A percentile compares a stretch with the other conserved stretches of the same genome.
phyloP scores from a whole-genome alignment of 2,888 invertebrate species.

The Habroteleia sp. region DNA sequence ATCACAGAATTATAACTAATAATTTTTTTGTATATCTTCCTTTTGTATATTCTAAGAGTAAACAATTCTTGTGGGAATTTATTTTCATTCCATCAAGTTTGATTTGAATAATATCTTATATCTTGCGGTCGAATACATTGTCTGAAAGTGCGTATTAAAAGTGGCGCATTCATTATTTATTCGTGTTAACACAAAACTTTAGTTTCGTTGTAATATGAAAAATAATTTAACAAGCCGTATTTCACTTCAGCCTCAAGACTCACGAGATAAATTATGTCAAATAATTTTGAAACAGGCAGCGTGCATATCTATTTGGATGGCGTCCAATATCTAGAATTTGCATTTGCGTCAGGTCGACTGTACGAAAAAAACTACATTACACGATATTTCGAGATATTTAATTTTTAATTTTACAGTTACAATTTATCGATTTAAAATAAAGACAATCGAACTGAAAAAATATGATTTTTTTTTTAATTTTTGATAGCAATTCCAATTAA shows the following conservation, averaged over 20 bases:
- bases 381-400: slow-evolving; percentile 32
- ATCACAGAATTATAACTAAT: no score
- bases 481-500: neutral
- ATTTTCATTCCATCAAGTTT: no score
- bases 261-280: slow-evolving; percentile 48
- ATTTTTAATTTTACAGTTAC: slow-evolving; percentile 15
- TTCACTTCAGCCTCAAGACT: slow-evolving; percentile 48
- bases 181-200: slow-evolving; percentile 11
- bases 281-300: slow-evolving; percentile 58
- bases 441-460: neutral
- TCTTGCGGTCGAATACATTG: neutral
- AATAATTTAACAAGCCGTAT: slow-evolving; percentile 47
- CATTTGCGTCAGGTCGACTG: slow-evolving; percentile 31
- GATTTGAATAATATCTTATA: slow-evolving; percentile 4
- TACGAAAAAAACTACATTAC: slow-evolving; percentile 51
- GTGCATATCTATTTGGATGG: slow-evolving; percentile 56
- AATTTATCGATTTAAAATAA: slow-evolving; percentile 5
- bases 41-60: no score
- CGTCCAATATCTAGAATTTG: slow-evolving; percentile 53
- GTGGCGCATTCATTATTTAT: no score
- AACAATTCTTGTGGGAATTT: no score
- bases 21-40: no score
- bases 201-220: slow-evolving; percentile 24
- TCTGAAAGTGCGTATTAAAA: no score
- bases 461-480: slow-evolving; percentile 6